A percentile compares a stretch with the other conserved stretches of the same genome.
Conservation (phyloP, 2,113 vertebrate species). For the Pontoporia blainvillei region DNA sequence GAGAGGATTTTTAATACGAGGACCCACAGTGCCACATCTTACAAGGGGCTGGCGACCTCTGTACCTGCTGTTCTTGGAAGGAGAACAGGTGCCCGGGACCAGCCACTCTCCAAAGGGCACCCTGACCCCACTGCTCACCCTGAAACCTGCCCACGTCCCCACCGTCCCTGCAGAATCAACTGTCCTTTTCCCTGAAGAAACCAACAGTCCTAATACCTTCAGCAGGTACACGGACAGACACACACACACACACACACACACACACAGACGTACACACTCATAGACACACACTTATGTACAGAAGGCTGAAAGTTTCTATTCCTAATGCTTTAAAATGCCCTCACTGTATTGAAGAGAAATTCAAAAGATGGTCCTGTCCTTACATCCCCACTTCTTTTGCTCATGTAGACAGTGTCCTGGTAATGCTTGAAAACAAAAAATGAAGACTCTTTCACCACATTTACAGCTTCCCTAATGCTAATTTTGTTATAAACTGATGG, state of each 20-base stretch:
- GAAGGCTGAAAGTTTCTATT: neutral
- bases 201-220: neutral
- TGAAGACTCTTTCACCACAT: neutral
- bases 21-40: neutral
- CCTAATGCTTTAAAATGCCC: neutral
- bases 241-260: neutral
- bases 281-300: neutral
- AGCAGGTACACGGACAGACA: neutral
- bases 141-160: neutral
- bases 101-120: neutral
- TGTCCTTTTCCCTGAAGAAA: neutral
- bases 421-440: neutral
- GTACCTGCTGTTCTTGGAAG: neutral
- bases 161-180: neutral
- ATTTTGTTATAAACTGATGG: neutral
- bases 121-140: neutral
- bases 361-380: neutral
- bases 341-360: neutral
- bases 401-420: neutral
- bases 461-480: neutral
- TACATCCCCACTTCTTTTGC: neutral
- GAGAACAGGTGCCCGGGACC: neutral
- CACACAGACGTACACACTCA: neutral
- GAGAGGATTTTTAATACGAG: neutral
- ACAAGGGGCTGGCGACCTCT: neutral